Evolutionary conservation across 2,888 invertebrate genomes (phyloP).

Genomic region (Linhomoeus sp.): DNA sequence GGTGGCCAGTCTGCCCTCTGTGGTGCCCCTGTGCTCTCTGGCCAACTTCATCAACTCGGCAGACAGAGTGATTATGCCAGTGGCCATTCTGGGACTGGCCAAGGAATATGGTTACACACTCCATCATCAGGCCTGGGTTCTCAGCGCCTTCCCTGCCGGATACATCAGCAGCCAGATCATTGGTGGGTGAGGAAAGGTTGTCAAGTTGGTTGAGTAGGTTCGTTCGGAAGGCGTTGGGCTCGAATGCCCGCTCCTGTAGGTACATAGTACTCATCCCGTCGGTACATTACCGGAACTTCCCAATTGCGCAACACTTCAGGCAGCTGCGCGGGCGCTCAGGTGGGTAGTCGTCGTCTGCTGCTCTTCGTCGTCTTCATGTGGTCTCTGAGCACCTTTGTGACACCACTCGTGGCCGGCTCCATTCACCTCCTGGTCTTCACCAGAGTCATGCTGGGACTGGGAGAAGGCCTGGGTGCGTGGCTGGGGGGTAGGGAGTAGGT

Average conservation of each 20-base stretch:
- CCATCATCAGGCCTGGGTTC: slow-evolving; percentile 51
- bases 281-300: no score
- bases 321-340: slow-evolving; percentile 45
- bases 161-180: slow-evolving; percentile 52
- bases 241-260: no score
- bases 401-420: slow-evolving; percentile 44
- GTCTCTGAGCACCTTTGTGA: slow-evolving; percentile 50
- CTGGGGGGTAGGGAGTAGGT: no score
- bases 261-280: no score
- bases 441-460: slow-evolving; percentile 47
- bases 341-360: slow-evolving; percentile 48
- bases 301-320: slow-evolving; percentile 39
- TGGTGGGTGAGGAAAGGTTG: slow-evolving; percentile 1
- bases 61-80: slow-evolving; percentile 55
- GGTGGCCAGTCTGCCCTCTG: not conserved
- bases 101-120: slow-evolving; percentile 49
- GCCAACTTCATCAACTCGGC: slow-evolving; percentile 58
- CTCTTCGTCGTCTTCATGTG: slow-evolving; percentile 48
- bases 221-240: no score
- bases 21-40: slow-evolving; percentile 45
- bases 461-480: slow-evolving; percentile 47
- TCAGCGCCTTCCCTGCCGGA: slow-evolving; percentile 53
- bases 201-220: no score
- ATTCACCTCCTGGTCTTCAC: slow-evolving; percentile 43
- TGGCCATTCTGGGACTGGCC: slow-evolving; percentile 52